phyloP scores from a whole-genome alignment of 2,797 vertebrate genomes.

The Micropoecilia bifurca region DNA sequence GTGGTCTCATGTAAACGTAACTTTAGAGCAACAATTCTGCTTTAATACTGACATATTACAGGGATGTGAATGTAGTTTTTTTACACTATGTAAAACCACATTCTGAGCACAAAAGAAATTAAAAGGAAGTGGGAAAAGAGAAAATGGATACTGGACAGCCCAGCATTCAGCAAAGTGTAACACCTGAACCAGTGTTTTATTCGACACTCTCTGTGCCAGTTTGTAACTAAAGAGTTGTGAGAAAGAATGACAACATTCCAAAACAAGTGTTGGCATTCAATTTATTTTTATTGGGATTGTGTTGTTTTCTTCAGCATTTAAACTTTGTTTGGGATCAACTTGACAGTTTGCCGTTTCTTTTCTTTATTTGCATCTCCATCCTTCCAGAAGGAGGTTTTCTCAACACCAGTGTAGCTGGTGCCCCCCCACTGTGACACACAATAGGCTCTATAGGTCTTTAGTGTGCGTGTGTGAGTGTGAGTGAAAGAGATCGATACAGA shows the following conservation, averaged over 20 bases:
- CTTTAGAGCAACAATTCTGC: not conserved
- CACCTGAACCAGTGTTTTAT: not conserved
- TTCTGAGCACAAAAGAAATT: not conserved
- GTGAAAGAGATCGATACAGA: conserved; percentile 28
- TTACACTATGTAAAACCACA: not conserved
- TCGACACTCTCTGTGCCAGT: not conserved
- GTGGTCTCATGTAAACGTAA: too few species aligned
- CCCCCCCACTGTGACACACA: conserved; percentile 56
- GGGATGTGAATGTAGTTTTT: not conserved
- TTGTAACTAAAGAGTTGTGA: not conserved
- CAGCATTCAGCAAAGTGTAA: not conserved
- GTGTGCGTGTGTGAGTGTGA: conserved; percentile 30
- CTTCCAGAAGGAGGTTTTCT: conserved; percentile 58
- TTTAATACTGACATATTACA: not conserved
- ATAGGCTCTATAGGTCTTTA: conserved; percentile 48
- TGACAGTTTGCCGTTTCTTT: conserved; percentile 16
- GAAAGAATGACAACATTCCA: not conserved
- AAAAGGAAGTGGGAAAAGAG: not conserved
- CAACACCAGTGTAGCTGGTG: conserved; percentile 59
- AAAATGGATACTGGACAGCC: not conserved
- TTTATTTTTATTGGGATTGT: not conserved
- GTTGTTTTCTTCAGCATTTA: not conserved
- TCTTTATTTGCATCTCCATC: conserved; percentile 29
- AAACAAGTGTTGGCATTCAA: not conserved
- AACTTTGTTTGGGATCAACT: conserved; percentile 14